These are phyloP conservation scores for Altica lythri DNA, from an alignment of 2,888 invertebrate species.

Conservation along the genomic window DNA sequence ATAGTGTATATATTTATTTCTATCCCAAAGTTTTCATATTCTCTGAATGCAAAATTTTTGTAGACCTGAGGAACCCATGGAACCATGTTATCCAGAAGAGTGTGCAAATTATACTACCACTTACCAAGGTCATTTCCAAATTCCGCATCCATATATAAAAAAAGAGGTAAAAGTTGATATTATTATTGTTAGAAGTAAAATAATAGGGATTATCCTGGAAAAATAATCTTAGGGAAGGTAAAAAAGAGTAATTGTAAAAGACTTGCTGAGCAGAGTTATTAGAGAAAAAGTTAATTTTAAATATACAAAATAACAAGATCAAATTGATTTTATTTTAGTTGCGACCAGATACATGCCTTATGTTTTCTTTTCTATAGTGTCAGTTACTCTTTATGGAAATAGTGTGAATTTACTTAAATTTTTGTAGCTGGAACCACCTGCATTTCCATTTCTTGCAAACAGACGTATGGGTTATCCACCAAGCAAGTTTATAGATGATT, in stretches of 20 bases:
- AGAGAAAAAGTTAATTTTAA: too few relatives aligned
- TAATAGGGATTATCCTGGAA: too few relatives aligned
- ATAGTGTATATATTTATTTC: conserved; percentile 21
- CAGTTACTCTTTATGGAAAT: too few relatives aligned
- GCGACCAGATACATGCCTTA: too few relatives aligned
- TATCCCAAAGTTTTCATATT: not conserved
- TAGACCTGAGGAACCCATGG: not conserved
- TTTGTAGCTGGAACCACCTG: conserved; percentile 45
- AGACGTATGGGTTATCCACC: conserved; percentile 39
- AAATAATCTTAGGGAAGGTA: too few relatives aligned
- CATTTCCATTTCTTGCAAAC: conserved; percentile 43
- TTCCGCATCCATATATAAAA: not conserved
- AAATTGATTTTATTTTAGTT: too few relatives aligned
- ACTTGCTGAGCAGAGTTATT: too few relatives aligned
- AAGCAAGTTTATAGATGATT: conserved; percentile 48
- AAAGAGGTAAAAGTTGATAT: conserved; percentile 56
- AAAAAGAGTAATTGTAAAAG: too few relatives aligned
- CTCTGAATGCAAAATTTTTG: not conserved
- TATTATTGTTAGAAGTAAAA: too few relatives aligned
- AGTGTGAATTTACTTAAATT: not conserved
- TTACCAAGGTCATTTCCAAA: conserved; percentile 56
- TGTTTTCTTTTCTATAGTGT: too few relatives aligned
- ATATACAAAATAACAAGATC: too few relatives aligned
- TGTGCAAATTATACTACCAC: conserved; percentile 58
- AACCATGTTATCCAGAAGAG: conserved; percentile 2